These are phyloP conservation scores for Streptopelia turtur DNA, from an alignment of 2,797 vertebrate genomes.

Conservation along the genomic window DNA sequence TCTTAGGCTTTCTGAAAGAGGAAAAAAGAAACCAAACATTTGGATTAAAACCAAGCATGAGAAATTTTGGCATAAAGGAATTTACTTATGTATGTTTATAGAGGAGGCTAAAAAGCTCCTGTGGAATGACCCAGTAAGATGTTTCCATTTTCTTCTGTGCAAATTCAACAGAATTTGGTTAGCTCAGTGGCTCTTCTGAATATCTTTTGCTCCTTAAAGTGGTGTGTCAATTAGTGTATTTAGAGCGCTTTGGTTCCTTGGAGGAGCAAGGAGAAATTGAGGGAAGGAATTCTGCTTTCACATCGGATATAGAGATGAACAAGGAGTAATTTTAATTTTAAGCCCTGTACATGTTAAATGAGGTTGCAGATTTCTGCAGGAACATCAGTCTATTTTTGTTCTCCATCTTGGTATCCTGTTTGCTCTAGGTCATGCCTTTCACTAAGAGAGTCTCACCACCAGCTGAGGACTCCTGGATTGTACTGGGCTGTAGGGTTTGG, in stretches of 20 bases:
- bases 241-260: background rate
- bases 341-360: background rate
- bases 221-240: accelerated
- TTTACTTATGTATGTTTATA: background rate
- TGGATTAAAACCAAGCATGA: constrained; percentile 4
- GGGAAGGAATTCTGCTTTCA: background rate
- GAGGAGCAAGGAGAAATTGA: background rate
- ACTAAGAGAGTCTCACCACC: background rate
- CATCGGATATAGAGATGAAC: no score
- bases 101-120: background rate
- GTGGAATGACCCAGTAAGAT: background rate
- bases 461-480: background rate
- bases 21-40: background rate
- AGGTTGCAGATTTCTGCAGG: background rate
- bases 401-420: no score
- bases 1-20: background rate
- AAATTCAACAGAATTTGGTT: background rate
- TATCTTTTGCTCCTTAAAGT: background rate
- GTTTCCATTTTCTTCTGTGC: background rate
- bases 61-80: background rate
- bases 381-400: background rate
- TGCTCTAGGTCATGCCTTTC: accelerated
- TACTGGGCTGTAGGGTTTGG: background rate
- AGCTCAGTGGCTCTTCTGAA: background rate
- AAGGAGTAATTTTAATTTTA: background rate